These are phyloP conservation scores for Centropristis striata DNA, from an alignment of 2,113 vertebrate genomes.

Conservation along the genomic window DNA sequence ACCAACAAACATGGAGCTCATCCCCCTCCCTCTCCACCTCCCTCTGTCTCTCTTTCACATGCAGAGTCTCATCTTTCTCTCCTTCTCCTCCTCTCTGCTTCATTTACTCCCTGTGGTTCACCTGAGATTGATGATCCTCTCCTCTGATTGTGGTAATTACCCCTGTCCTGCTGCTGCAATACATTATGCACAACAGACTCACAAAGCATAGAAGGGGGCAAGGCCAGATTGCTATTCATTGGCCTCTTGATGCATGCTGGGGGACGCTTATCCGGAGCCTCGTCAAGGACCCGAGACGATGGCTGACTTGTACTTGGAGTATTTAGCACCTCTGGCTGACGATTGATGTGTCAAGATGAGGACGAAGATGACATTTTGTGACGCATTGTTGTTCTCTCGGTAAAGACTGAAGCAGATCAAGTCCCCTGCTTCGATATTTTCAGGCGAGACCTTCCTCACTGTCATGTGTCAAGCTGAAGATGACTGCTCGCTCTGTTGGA, in stretches of 20 bases:
- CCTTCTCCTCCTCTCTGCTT: constrained; percentile 60
- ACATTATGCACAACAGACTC: constrained; percentile 85
- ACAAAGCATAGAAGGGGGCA: constrained; percentile 60
- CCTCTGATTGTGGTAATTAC: constrained; percentile 89
- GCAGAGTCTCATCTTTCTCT: constrained; percentile 44
- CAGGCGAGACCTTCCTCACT: background rate
- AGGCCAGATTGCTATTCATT: constrained; percentile 67
- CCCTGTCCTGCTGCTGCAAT: constrained; percentile 84
- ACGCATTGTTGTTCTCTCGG: background rate
- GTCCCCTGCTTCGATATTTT: background rate
- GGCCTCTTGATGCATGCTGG: constrained; percentile 60
- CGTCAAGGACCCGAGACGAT: constrained; percentile 36
- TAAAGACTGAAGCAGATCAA: constrained; percentile 3
- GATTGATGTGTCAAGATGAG: constrained; percentile 34
- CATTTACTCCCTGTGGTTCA: constrained; percentile 88
- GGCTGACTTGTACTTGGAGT: constrained; percentile 17
- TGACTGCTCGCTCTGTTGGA: background rate
- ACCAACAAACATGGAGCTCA: constrained; percentile 22
- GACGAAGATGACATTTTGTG: background rate
- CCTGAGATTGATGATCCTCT: constrained; percentile 87
- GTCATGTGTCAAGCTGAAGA: background rate
- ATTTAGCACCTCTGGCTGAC: constrained; percentile 3
- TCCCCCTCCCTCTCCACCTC: constrained; percentile 8
- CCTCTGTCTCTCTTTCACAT: constrained; percentile 16
- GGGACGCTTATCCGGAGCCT: constrained; percentile 33